Percentiles rank a stretch among this genome's conserved stretches.
Evolutionary conservation across 2,888 invertebrate genomes (phyloP).

Genomic region (Drosophila macrothrix): DNA sequence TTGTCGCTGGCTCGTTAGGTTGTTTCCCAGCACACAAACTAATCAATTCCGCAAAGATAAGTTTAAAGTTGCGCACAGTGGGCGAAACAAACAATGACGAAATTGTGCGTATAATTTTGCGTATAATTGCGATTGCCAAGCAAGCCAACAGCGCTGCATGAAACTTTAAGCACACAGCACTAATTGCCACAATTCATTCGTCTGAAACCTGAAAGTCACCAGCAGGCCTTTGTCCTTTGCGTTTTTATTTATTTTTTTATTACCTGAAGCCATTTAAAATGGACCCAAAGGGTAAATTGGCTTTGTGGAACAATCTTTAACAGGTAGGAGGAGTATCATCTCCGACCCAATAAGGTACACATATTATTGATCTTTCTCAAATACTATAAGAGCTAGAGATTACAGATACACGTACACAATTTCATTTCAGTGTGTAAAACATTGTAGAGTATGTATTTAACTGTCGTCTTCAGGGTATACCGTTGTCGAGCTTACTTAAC

Average conservation of each 20-base stretch:
- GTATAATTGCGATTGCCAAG: conserved; percentile 2
- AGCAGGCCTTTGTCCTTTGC: not conserved
- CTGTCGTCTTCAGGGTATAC: not conserved
- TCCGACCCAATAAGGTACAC: not conserved
- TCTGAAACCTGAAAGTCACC: conserved; percentile 28
- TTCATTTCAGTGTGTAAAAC: not conserved
- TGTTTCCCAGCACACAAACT: conserved; percentile 5
- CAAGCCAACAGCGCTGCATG: conserved; percentile 24
- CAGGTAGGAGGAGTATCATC: not conserved
- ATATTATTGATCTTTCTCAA: not conserved
- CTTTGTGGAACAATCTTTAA: not conserved
- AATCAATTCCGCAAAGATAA: not conserved
- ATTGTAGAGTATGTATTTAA: not conserved
- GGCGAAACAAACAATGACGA: conserved; percentile 30
- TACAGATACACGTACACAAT: not conserved
- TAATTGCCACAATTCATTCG: conserved; percentile 76
- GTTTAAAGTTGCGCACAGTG: conserved; percentile 18
- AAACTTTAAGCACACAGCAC: conserved; percentile 76
- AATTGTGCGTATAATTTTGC: conserved; percentile 25
- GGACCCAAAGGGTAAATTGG: not conserved
- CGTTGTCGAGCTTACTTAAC: not conserved
- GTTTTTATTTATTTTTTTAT: not conserved
- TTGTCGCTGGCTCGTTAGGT: conserved; percentile 4
- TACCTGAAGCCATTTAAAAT: not conserved
- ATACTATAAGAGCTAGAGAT: not conserved